A percentile compares a stretch with the other conserved stretches of the same genome.
phyloP scores from a whole-genome alignment of 2,113 vertebrate genomes.

The Barbus barbus region DNA sequence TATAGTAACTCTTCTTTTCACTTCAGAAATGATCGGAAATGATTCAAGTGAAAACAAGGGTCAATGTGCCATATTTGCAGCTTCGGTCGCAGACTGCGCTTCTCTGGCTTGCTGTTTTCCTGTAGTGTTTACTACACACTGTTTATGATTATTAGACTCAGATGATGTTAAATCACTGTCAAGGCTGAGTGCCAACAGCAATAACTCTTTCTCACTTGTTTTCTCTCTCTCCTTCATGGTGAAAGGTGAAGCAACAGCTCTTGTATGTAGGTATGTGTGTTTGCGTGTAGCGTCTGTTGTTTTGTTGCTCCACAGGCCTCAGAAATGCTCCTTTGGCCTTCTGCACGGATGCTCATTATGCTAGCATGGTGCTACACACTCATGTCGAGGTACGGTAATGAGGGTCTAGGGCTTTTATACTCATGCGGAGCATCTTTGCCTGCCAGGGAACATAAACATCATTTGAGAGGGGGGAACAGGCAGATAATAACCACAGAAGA shows the following conservation, averaged over 20 bases:
- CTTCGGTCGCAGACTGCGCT: slow-evolving; percentile 63
- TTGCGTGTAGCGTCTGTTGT: slow-evolving; percentile 13
- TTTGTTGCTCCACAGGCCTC: slow-evolving; percentile 11
- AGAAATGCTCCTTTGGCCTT: slow-evolving; percentile 45
- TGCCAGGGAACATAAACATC: slow-evolving; percentile 38
- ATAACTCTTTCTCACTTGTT: slow-evolving; percentile 41
- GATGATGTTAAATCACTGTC: slow-evolving; percentile 76
- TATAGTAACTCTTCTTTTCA: slow-evolving; percentile 54
- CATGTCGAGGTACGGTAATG: slow-evolving; percentile 62
- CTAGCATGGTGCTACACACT: slow-evolving; percentile 37
- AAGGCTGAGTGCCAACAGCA: slow-evolving; percentile 65
- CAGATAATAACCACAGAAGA: slow-evolving; percentile 23
- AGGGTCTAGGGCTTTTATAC: slow-evolving; percentile 65
- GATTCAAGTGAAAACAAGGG: slow-evolving; percentile 69
- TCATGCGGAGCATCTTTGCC: slow-evolving; percentile 60
- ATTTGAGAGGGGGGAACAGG: slow-evolving; percentile 20
- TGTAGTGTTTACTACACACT: slow-evolving; percentile 58
- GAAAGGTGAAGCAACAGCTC: slow-evolving; percentile 50
- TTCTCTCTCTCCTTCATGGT: slow-evolving; percentile 66
- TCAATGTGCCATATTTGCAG: slow-evolving; percentile 68
- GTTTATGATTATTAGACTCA: slow-evolving; percentile 74
- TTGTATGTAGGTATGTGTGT: neutral
- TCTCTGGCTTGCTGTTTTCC: slow-evolving; percentile 59
- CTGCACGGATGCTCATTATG: slow-evolving; percentile 67
- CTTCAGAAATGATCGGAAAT: slow-evolving; percentile 61